Conservation (phyloP, 2,113 vertebrate species). For the Callaeas wilsoni region DNA sequence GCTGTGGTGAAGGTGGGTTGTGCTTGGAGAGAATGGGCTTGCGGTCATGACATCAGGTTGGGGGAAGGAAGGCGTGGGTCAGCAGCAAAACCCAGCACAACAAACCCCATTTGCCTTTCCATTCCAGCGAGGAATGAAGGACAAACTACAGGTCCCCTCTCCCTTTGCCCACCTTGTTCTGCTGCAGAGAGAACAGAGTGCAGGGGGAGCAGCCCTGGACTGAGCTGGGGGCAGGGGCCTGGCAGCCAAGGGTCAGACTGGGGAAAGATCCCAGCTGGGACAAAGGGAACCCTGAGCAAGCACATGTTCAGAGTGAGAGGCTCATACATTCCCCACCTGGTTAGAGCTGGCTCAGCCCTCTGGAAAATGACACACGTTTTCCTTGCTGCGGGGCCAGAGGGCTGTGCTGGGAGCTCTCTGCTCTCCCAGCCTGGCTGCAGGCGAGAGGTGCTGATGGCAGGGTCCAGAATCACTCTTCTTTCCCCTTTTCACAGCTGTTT, state of each 20-base stretch:
- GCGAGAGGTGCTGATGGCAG: not conserved
- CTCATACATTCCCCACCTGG: conserved; percentile 18
- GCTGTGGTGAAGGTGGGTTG: not conserved
- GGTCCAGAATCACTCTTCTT: not conserved
- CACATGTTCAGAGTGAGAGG: not conserved
- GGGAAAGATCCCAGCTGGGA: not conserved
- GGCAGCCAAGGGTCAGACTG: not conserved
- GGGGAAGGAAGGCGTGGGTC: not conserved
- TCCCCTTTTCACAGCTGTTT: conserved; percentile 27
- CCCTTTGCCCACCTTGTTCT: not conserved
- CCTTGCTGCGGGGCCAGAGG: not conserved
- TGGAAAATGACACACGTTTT: conserved; percentile 38
- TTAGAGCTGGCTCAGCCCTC: conserved; percentile 2
- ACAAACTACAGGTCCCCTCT: not conserved
- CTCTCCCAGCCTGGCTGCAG: not conserved
- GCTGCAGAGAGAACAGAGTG: not conserved
- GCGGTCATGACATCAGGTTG: not conserved
- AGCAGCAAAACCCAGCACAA: not conserved
- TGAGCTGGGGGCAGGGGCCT: not conserved
- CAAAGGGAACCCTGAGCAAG: not conserved
- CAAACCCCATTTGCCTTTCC: not conserved
- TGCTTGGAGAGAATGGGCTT: not conserved
- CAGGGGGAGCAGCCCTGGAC: not conserved
- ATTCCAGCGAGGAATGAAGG: not conserved
- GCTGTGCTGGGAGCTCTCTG: not conserved